Conservation (phyloP, 2,113 vertebrate species). For the Cephalopholis sonnerati region DNA sequence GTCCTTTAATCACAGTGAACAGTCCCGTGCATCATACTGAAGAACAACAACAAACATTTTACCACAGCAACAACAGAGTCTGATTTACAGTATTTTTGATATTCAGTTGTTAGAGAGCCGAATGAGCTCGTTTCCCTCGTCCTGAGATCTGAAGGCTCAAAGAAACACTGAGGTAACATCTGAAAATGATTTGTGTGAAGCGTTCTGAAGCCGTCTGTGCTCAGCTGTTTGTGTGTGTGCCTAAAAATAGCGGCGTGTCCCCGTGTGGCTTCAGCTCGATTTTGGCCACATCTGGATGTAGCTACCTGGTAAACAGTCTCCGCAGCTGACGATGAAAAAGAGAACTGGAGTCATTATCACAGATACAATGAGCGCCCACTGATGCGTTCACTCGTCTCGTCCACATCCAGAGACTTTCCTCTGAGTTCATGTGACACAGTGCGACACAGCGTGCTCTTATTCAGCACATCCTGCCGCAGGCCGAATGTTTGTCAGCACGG, state of each 20-base stretch:
- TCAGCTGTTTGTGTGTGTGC: conserved; percentile 46
- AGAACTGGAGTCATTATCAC: not conserved
- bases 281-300: conserved; percentile 53
- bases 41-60: not conserved
- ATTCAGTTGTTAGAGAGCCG: not conserved
- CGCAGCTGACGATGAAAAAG: not conserved
- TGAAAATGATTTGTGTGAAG: conserved; percentile 16
- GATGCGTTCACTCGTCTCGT: conserved; percentile 6
- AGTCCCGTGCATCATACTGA: not conserved
- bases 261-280: conserved; percentile 9
- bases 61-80: not conserved
- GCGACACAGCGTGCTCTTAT: not conserved
- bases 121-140: not conserved
- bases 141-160: not conserved
- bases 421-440: not conserved
- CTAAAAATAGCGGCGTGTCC: conserved; percentile 49
- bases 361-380: not conserved
- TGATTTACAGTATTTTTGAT: not conserved
- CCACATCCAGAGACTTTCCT: not conserved
- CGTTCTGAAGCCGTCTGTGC: conserved; percentile 2
- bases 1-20: not conserved
- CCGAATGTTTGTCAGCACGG: not conserved
- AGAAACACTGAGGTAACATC: conserved; percentile 16
- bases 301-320: conserved; percentile 18
- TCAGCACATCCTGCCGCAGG: conserved; percentile 20